Evolutionary conservation across 2,888 invertebrate genomes (phyloP).

Genomic region (Parasteatoda lunata): DNA sequence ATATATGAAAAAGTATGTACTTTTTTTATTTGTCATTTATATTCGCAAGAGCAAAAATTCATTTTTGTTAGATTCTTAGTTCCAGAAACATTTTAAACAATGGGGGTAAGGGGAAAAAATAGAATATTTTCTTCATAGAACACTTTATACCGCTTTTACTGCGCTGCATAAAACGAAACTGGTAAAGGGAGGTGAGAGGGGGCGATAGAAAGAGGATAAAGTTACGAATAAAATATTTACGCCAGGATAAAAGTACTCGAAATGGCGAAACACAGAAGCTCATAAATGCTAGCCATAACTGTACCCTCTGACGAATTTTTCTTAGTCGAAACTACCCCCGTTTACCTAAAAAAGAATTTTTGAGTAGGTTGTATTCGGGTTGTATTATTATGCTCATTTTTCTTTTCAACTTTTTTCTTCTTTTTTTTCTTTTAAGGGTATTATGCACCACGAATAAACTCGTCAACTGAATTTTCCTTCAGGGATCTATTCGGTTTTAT

Average conservation of each 20-base stretch:
- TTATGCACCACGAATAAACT: constrained; percentile 35
- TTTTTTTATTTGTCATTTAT: too few relatives aligned
- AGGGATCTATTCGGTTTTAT: constrained; percentile 21
- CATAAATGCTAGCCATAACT: constrained; percentile 51
- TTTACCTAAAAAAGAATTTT: constrained; percentile 25
- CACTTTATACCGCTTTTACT: too few relatives aligned
- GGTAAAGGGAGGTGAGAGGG: not conserved
- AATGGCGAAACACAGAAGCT: constrained; percentile 9
- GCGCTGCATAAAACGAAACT: not conserved
- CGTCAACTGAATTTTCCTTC: constrained; percentile 17
- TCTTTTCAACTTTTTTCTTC: constrained; percentile 5
- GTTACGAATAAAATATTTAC: constrained; percentile 45
- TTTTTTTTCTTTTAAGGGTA: constrained; percentile 6
- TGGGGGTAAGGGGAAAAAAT: too few relatives aligned
- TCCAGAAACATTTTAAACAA: too few relatives aligned
- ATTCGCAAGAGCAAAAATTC: too few relatives aligned
- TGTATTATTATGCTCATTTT: not conserved
- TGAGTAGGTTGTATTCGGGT: not conserved
- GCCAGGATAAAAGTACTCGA: constrained; percentile 17
- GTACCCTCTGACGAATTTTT: constrained; percentile 18
- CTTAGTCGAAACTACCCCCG: constrained; percentile 7
- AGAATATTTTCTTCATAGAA: too few relatives aligned
- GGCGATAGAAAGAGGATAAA: constrained; percentile 7
- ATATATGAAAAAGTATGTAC: too few relatives aligned
- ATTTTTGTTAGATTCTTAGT: too few relatives aligned